Evolutionary conservation across 2,113 vertebrate species (phyloP), one percentile per base, ranked within the genome.

Genomic region (Rutilus rutilus): DNA sequence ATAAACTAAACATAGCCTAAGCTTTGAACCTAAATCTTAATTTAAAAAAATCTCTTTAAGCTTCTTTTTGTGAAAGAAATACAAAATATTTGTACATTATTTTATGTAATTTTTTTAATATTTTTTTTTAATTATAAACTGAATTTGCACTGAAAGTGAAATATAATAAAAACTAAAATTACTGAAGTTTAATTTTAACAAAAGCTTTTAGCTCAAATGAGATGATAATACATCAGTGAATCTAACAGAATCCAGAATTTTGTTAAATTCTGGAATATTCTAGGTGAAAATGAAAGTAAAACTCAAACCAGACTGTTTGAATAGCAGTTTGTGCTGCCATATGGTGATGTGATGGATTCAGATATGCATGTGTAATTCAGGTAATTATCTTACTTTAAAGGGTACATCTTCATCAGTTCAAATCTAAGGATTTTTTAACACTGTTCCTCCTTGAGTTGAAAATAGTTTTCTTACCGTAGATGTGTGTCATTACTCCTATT

Each of bases 251-350:
- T 17, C 11, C 42, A 50, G 47, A 11, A 8, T 57, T 57, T 21
- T 7, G 54, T 23, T 57, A 30, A 77, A 36, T 77, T 77, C 30
- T 17, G 19, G 27, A 54, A 57, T 33, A 9, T 21, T 77, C 1
- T 6, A 77, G 52, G 9, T 33, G 47, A 50, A 54, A 52, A 47
- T 75, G 73, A 50, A 30, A 77, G 75, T 54, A 77, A 77, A 75
- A 15, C 39, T 50, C 42, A 75, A 42, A 47, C 9, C 65, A 21
- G 17, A 39, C 45, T 27, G 14, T 50, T 75, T 47, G 25, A 77
- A 77, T 19, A 54, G 27, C 75, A 33, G 47, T 54, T 54, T 19
- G 4, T 30, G 27, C 47, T 77, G 75, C 75, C 75, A 77, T 52
- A 76, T 54, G 15, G 27, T 77, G 27, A 27, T 57, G 27, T 54